Evolutionary conservation across 2,797 vertebrate species (phyloP).

Genomic region (Xenops minutus): DNA sequence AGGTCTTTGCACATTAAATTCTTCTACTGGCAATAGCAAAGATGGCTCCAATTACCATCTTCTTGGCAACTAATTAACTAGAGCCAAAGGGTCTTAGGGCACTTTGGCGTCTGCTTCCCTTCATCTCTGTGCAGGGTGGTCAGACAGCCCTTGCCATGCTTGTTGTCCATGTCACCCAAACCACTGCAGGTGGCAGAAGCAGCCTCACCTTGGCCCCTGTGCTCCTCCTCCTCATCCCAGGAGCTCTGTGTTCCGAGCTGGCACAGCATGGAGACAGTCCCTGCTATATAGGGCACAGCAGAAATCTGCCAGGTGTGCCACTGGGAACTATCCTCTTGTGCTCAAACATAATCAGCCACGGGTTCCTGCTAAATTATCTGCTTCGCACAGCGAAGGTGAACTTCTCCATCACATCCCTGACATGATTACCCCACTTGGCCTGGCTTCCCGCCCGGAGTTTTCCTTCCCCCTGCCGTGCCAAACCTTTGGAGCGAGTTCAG

Average conservation of each 20-base stretch:
- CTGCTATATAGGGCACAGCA: not conserved
- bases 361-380: not conserved
- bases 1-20: constrained; percentile 4
- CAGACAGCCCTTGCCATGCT: not conserved
- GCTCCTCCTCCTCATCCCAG: not conserved
- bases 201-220: fast-evolving
- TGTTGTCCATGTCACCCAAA: not conserved
- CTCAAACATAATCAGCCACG: not conserved
- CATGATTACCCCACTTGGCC: fast-evolving
- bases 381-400: not conserved
- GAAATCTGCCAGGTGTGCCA: not conserved
- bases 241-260: fast-evolving
- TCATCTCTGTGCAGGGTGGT: not conserved
- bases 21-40: not conserved
- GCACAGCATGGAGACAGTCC: not conserved
- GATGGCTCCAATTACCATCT: not conserved
- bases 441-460: not conserved
- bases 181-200: not conserved
- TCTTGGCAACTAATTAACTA: not conserved
- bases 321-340: not conserved
- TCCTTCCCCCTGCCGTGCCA: fast-evolving
- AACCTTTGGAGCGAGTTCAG: fast-evolving
- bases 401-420: not conserved
- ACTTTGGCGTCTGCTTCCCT: not conserved
- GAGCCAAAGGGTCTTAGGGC: not conserved